phyloP scores from a whole-genome alignment of 1,140 invertebrate species.

The Drosophila punjabiensis region DNA sequence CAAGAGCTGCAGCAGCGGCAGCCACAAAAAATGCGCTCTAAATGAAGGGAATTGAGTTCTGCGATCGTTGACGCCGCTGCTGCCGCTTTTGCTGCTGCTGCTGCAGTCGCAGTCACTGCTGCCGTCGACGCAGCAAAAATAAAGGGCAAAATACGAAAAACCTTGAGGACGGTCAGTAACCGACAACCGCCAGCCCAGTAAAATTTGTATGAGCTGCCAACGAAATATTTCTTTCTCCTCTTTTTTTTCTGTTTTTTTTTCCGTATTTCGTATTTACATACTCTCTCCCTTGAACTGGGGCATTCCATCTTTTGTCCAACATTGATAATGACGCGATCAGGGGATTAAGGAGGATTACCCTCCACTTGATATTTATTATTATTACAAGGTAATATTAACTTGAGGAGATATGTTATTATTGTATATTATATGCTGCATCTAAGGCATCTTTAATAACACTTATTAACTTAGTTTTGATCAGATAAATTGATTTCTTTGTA shows the following conservation, averaged over 20 bases:
- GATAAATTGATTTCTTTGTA: not conserved
- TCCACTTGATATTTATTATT: not conserved
- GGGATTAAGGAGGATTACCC: not conserved
- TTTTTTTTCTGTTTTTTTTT: slow-evolving; percentile 29
- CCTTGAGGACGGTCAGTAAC: slow-evolving; percentile 85
- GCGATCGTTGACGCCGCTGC: slow-evolving; percentile 77
- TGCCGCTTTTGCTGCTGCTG: slow-evolving; percentile 12
- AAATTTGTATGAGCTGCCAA: slow-evolving; percentile 81
- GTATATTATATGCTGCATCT: not conserved
- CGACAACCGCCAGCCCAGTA: slow-evolving; percentile 83
- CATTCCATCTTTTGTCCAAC: slow-evolving; percentile 10
- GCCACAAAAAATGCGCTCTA: slow-evolving; percentile 76
- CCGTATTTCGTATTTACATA: slow-evolving; percentile 49
- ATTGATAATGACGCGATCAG: not conserved
- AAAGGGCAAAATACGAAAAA: slow-evolving; percentile 85
- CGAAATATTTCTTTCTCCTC: slow-evolving; percentile 67
- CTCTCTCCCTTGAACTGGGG: slow-evolving; percentile 18
- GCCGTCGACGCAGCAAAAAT: slow-evolving; percentile 54
- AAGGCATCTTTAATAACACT: not conserved
- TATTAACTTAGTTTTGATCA: not conserved
- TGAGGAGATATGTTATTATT: not conserved
- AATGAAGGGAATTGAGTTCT: slow-evolving; percentile 82
- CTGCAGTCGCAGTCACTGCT: slow-evolving; percentile 19
- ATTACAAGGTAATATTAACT: slow-evolving; percentile 1
- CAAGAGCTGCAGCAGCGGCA: slow-evolving; percentile 37